Evolutionary conservation across 2,888 invertebrate species (phyloP), one percentile per base, ranked within the genome.

Genomic region (Bursaphelenchus okinawaensis): DNA sequence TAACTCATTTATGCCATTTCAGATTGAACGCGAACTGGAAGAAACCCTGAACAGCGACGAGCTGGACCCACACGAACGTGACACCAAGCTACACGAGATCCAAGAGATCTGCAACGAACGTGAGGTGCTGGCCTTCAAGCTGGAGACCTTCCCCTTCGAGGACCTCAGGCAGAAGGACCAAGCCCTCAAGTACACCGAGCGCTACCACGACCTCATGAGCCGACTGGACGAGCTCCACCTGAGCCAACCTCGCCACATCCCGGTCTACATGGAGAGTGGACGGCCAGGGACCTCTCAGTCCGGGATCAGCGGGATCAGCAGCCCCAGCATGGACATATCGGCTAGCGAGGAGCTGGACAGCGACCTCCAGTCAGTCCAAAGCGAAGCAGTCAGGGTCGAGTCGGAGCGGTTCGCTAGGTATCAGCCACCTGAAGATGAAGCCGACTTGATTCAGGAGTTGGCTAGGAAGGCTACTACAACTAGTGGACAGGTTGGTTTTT

Each of bases 321-420:
- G 22, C 9, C 40, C 40, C 3, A 40, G 16, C 3, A n/a, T n/a
- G n/a, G 3, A 54, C 22, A 23, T 54, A 3, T 54, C 23, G 40
- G 28, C 28, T 0, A 57, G 27, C 26, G 68, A 69, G 7, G 71
- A 71, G 12, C 31, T 71, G 27, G 72, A 71, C 55, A 73, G 68
- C 23, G 70, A 71, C 50, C 60, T 71, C 23, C 65, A 61, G 23
- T 74, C 74, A 8, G 50, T 71, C 27, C 62, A 75, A 29, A 72
- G 72, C 31, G 71, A 71, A 58, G 60, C 68, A 8, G 40, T 62
- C 22, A 54, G 70, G 16, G 54, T 52, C 23, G 75, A 74, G 55
- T 62, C 68, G 7, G 54, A 69, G 31, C 28, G 59, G 1, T 40
- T 51, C n/a, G 67, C 40, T 12, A 12, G 40, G 1, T 40, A 4